Percentiles rank a stretch among this genome's conserved stretches.
These are phyloP conservation scores for Apodemia duryi DNA, from an alignment of 2,888 invertebrate species.

Conservation along the genomic window DNA sequence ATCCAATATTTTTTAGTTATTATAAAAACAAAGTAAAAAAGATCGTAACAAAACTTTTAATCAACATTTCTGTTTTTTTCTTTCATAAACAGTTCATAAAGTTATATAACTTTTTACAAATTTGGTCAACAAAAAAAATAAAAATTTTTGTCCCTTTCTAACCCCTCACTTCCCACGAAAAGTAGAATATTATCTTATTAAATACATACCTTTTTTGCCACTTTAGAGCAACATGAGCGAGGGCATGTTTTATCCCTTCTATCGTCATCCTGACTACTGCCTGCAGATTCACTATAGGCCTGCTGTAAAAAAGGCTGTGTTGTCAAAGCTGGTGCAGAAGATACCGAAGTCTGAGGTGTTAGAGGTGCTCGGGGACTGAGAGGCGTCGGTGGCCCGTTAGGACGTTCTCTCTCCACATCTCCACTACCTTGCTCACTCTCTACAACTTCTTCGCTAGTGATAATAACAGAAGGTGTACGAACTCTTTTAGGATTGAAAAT, in stretches of 20 bases:
- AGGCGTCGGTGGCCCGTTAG: constrained; percentile 72
- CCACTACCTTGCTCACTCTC: constrained; percentile 53
- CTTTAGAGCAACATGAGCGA: constrained; percentile 88
- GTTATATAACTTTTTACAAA: too few species aligned
- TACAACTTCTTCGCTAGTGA: constrained; percentile 81
- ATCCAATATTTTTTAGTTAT: too few species aligned
- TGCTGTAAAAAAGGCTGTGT: constrained; percentile 72
- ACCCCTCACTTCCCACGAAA: too few species aligned
- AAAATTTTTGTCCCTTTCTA: too few species aligned
- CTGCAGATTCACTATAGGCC: constrained; percentile 73
- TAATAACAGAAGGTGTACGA: constrained; percentile 84
- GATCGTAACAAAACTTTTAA: too few species aligned
- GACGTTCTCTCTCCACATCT: constrained; percentile 56
- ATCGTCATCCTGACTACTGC: constrained; percentile 82
- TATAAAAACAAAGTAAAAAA: too few species aligned
- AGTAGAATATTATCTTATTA: background rate
- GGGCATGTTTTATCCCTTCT: constrained; percentile 80
- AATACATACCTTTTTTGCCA: constrained; percentile 86
- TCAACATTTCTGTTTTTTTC: too few species aligned
- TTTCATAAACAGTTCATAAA: too few species aligned
- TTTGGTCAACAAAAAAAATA: too few species aligned
- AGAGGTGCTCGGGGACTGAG: constrained; percentile 66
- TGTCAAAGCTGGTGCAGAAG: constrained; percentile 68
- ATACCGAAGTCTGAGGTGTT: constrained; percentile 69
- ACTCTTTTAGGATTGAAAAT: constrained; percentile 88